Conservation (phyloP, 2,888 invertebrate genomes). For the Onthophagus sagittarius region DNA sequence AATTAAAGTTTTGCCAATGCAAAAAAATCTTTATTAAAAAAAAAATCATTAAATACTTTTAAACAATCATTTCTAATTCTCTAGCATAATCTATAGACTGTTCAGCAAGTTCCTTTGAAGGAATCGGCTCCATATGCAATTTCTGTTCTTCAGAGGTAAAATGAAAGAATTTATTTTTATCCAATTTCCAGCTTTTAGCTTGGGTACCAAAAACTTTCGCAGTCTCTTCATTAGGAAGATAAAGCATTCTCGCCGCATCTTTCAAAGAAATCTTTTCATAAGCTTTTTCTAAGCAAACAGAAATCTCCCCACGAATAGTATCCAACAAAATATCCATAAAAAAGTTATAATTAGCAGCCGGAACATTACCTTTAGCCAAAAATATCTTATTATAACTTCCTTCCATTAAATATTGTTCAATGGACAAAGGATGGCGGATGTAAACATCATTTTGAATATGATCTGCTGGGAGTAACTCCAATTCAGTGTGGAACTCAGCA, state of each 20-base stretch:
- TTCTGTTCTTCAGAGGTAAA: conserved; percentile 76
- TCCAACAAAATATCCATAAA: conserved; percentile 96
- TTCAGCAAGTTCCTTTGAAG: conserved; percentile 85
- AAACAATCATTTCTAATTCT: conserved; percentile 99
- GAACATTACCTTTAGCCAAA: conserved; percentile 90
- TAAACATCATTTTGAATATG: conserved; percentile 91
- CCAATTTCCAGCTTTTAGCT: conserved; percentile 79
- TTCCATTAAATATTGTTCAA: conserved; percentile 99
- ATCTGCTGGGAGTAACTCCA: conserved; percentile 88
- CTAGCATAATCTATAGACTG: conserved; percentile 95
- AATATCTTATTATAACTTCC: conserved; percentile 98
- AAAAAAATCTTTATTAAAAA: not conserved
- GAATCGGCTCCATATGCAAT: conserved; percentile 68
- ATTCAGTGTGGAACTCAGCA: conserved; percentile 97
- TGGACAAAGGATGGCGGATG: conserved; percentile 88
- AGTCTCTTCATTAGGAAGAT: conserved; percentile 72
- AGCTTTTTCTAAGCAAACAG: conserved; percentile 93
- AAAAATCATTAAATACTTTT: conserved; percentile 40
- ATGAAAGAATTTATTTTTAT: conserved; percentile 74
- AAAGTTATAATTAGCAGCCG: conserved; percentile 91
- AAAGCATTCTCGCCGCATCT: conserved; percentile 87
- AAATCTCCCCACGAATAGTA: conserved; percentile 95
- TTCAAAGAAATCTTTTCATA: conserved; percentile 83
- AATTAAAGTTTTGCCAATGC: not conserved
- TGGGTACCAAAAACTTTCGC: conserved; percentile 72